Evolutionary conservation across 2,797 vertebrate genomes (phyloP).

Genomic region (Paramormyrops hopkinsi): DNA sequence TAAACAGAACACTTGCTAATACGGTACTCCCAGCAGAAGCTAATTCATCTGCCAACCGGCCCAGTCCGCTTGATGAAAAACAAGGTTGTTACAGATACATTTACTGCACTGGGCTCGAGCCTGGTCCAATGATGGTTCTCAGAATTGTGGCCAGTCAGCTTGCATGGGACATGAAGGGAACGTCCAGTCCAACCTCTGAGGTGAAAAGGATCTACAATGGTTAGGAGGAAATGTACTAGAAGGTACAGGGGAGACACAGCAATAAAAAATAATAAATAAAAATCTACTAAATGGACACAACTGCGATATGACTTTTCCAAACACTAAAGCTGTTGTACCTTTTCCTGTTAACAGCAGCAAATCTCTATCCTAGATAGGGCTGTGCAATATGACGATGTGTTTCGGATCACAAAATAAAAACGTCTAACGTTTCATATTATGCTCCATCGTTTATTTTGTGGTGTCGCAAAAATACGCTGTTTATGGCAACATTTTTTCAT

Average conservation of each 20-base stretch:
- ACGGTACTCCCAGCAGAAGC: neutral
- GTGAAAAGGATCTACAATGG: neutral
- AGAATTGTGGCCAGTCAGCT: neutral
- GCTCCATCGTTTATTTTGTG: neutral
- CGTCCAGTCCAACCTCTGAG: neutral
- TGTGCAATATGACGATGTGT: neutral
- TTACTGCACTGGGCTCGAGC: neutral
- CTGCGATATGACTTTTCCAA: neutral
- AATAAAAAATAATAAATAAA: neutral
- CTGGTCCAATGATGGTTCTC: neutral
- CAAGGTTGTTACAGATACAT: neutral
- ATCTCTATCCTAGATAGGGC: neutral
- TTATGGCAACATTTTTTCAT: neutral
- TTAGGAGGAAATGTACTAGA: conserved; percentile 9
- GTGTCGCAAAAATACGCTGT: neutral
- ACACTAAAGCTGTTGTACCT: neutral
- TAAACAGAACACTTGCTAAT: neutral
- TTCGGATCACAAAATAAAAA: neutral
- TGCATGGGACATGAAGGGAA: neutral
- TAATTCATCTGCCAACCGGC: neutral
- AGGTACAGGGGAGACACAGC: neutral
- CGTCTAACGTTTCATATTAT: neutral
- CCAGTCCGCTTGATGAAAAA: neutral
- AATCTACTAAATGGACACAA: neutral
- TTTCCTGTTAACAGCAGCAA: neutral